Evolutionary conservation across 2,113 vertebrate genomes (phyloP).

Genomic region (Capreolus pygargus): DNA sequence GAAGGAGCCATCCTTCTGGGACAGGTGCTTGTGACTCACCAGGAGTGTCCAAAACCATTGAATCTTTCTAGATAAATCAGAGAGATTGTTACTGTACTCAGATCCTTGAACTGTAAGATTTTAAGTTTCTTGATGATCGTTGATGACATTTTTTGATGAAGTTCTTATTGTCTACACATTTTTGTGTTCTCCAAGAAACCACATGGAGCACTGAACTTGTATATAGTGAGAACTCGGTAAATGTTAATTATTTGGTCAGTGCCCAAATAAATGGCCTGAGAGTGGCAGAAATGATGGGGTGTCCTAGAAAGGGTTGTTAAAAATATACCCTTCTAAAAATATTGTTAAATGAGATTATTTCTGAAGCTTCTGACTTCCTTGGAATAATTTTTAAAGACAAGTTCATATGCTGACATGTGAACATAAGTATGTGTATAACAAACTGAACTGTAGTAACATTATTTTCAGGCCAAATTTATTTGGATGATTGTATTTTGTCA

Average conservation of each 20-base stretch:
- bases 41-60: neutral
- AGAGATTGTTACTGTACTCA: neutral
- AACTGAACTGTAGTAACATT: slow-evolving; percentile 62
- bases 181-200: neutral
- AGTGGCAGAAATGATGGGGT: slow-evolving; percentile 6
- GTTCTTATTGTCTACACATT: neutral
- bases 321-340: slow-evolving; percentile 62
- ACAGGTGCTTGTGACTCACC: neutral
- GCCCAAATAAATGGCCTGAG: neutral
- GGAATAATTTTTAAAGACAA: slow-evolving; percentile 52
- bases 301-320: slow-evolving; percentile 60
- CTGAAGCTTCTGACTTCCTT: slow-evolving; percentile 52
- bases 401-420: slow-evolving; percentile 64
- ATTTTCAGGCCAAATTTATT: slow-evolving; percentile 52
- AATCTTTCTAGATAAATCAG: neutral
- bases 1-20: neutral
- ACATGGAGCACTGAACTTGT: neutral
- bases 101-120: neutral
- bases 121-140: neutral
- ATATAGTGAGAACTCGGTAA: neutral
- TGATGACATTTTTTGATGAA: neutral
- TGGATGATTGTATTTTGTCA: slow-evolving; percentile 48
- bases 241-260: slow-evolving; percentile 27
- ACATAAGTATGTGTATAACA: slow-evolving; percentile 46
- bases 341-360: slow-evolving; percentile 24